These are phyloP conservation scores for Lutjanus erythropterus DNA, from an alignment of 2,113 vertebrate species.

Conservation along the genomic window DNA sequence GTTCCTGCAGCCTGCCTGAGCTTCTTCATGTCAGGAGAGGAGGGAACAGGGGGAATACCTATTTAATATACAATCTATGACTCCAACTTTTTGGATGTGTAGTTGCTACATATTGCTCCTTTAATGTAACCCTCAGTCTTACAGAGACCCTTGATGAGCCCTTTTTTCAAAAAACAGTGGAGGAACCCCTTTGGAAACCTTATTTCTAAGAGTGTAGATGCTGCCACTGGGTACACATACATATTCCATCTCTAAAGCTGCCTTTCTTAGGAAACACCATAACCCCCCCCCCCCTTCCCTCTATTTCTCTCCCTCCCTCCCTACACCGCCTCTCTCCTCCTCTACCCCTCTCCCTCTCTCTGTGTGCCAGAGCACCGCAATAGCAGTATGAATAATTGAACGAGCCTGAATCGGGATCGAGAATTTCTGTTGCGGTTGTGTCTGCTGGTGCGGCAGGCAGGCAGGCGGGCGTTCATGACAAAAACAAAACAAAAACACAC, in stretches of 20 bases:
- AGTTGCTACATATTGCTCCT: too few species aligned
- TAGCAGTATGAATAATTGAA: constrained; percentile 85
- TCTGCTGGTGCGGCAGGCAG: constrained; percentile 59
- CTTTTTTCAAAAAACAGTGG: too few species aligned
- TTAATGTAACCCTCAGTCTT: too few species aligned
- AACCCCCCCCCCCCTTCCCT: not conserved
- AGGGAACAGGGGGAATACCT: too few species aligned
- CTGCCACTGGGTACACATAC: constrained; percentile 42
- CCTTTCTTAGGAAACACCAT: constrained; percentile 62
- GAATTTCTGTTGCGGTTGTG: constrained; percentile 79
- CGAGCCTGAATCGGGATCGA: constrained; percentile 68
- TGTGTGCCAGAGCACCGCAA: constrained; percentile 71
- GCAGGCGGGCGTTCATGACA: constrained; percentile 40
- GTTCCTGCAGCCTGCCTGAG: too few species aligned
- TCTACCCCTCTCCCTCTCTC: not conserved
- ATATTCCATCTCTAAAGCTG: constrained; percentile 68
- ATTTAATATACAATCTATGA: too few species aligned
- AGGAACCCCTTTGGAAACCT: too few species aligned
- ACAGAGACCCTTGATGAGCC: too few species aligned
- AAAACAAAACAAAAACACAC: constrained; percentile 57
- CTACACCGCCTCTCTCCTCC: not conserved
- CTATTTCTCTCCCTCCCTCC: not conserved
- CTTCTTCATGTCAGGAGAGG: too few species aligned
- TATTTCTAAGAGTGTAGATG: too few species aligned
- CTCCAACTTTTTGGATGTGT: too few species aligned